A percentile compares a stretch with the other conserved stretches of the same genome.
phyloP scores from a whole-genome alignment of 2,797 vertebrate species.

The Danio kyathit region DNA sequence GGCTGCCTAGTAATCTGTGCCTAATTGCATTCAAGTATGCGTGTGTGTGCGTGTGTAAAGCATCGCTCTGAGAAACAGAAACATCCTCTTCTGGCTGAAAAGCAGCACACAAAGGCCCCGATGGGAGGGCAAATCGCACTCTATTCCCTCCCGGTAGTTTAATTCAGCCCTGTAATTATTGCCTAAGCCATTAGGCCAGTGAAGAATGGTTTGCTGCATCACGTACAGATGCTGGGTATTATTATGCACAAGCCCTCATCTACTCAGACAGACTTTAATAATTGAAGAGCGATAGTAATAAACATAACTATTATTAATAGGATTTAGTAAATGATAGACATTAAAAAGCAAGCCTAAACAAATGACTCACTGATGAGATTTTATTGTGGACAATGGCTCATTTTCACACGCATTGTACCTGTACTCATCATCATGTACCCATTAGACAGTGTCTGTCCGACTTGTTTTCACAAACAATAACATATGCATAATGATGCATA shows the following conservation, averaged over 20 bases:
- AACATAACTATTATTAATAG: constrained; percentile 14
- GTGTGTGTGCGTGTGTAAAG: constrained; percentile 39
- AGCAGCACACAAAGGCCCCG: constrained; percentile 68
- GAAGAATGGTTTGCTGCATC: constrained; percentile 61
- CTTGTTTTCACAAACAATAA: constrained; percentile 50
- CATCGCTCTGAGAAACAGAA: constrained; percentile 41
- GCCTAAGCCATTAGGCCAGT: constrained; percentile 63
- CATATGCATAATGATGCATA: constrained; percentile 43
- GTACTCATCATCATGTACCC: constrained; percentile 12
- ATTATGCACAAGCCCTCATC: constrained; percentile 1
- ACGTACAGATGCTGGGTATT: constrained; percentile 47
- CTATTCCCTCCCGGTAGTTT: constrained; percentile 63
- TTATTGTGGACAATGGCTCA: constrained; percentile 3
- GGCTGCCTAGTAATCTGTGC: constrained; percentile 70
- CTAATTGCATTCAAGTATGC: constrained; percentile 72
- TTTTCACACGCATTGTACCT: constrained; percentile 8
- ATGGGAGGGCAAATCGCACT: constrained; percentile 64
- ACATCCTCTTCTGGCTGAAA: constrained; percentile 60
- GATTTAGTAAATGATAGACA: constrained; percentile 14
- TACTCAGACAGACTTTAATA: neutral
- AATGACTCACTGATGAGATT: neutral
- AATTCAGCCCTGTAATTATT: constrained; percentile 68
- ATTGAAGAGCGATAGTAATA: constrained; percentile 16
- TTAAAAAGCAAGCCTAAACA: constrained; percentile 5
- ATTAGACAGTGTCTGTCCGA: constrained; percentile 14